A percentile compares a stretch with the other conserved stretches of the same genome.
Evolutionary conservation across 64 coral and sea anemone species (phyloP).

Genomic region (Anthopleura sola): DNA sequence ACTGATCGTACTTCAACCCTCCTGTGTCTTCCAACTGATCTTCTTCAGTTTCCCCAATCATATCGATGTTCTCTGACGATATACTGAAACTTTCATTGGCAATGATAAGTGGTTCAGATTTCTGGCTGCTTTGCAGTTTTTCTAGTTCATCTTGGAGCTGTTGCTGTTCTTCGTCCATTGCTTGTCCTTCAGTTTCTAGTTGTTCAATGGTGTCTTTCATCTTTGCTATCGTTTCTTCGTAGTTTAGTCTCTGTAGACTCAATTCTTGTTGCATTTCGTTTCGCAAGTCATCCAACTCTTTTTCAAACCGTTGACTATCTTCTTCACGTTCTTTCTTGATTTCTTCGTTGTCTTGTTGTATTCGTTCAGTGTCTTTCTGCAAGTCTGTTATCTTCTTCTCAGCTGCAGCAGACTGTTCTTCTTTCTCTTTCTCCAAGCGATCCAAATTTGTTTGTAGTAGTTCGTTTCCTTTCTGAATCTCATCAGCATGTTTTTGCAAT

Average conservation of each 20-base stretch:
- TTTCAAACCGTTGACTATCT: constrained; percentile 53
- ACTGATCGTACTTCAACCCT: constrained; percentile 60
- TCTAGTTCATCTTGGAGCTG: constrained; percentile 12
- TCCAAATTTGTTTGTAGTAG: neutral
- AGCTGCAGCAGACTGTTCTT: neutral
- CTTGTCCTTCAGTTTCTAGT: constrained; percentile 23
- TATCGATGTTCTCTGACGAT: constrained; percentile 15
- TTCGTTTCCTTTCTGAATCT: constrained; percentile 34
- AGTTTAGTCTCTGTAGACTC: neutral
- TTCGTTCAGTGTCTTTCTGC: constrained; percentile 4
- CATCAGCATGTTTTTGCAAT: constrained; percentile 21
- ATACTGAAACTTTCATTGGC: constrained; percentile 32
- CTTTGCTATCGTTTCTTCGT: constrained; percentile 35
- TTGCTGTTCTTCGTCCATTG: constrained; percentile 29
- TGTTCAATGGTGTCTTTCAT: constrained; percentile 19
- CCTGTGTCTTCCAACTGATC: neutral
- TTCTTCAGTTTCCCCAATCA: constrained; percentile 9
- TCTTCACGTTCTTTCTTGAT: constrained; percentile 34
- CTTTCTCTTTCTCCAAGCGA: constrained; percentile 5
- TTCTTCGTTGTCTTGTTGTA: constrained; percentile 25
- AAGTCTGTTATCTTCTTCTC: constrained; percentile 29
- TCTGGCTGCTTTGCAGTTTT: neutral
- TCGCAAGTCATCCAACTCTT: constrained; percentile 37
- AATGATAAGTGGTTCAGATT: constrained; percentile 25
- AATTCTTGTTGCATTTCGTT: constrained; percentile 28